Conservation (phyloP, 2,113 vertebrate species). For the Tinamus guttatus region DNA sequence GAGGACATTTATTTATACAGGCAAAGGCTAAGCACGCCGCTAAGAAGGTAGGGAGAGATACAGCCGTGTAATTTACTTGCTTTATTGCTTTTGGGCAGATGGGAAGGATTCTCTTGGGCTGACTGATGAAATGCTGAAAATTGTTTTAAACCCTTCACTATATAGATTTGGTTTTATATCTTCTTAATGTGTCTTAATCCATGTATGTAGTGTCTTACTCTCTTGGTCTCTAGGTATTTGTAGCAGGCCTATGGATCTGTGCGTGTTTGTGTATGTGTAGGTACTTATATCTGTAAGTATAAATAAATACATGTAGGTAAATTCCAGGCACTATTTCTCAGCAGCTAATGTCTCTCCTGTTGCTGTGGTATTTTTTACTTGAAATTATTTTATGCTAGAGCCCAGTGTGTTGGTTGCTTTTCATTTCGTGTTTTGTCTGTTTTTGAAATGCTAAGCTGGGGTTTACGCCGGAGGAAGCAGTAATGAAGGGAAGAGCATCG, state of each 20-base stretch:
- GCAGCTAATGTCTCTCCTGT: background rate
- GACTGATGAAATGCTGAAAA: slow-evolving; percentile 15
- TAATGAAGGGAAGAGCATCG: background rate
- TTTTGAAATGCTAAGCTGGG: background rate
- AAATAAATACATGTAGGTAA: background rate
- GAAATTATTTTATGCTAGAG: background rate
- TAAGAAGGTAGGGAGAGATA: background rate
- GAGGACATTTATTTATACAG: background rate
- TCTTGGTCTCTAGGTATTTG: background rate
- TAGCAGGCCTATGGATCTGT: background rate
- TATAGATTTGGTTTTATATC: background rate
- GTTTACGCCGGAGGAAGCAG: background rate
- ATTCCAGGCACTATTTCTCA: background rate
- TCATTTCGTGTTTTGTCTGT: background rate
- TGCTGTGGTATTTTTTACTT: slow-evolving; percentile 6
- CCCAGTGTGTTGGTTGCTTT: background rate
- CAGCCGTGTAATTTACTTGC: background rate
- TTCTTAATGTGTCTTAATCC: background rate
- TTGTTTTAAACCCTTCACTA: slow-evolving; percentile 1
- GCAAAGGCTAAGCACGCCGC: background rate
- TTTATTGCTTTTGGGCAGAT: slow-evolving; percentile 33
- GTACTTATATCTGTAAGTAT: background rate
- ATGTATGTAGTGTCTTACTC: background rate
- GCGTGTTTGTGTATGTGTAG: background rate
- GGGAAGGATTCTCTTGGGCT: background rate